Conservation (phyloP, 2,113 vertebrate species). For the Tachuris rubrigastra region DNA sequence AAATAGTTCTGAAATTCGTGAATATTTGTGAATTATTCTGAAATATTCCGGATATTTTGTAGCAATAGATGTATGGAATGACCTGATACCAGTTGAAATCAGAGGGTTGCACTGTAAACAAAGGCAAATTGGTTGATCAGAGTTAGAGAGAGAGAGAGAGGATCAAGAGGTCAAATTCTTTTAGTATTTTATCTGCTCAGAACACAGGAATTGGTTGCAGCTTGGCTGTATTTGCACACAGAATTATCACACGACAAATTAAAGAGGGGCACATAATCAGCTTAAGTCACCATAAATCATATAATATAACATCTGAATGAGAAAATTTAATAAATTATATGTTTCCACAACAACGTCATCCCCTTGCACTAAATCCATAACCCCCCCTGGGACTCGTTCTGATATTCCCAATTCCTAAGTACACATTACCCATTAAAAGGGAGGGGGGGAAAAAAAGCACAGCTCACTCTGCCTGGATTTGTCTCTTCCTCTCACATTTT, state of each 20-base stretch:
- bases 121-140: neutral
- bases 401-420: neutral
- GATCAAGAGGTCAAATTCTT: neutral
- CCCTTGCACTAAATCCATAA: neutral
- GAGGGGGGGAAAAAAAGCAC: neutral
- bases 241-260: neutral
- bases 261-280: neutral
- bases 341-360: constrained; percentile 20
- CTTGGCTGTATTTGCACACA: neutral
- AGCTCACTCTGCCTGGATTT: neutral
- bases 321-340: constrained; percentile 8
- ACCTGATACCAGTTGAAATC: neutral
- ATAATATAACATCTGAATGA: neutral
- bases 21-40: neutral
- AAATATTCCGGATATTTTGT: neutral
- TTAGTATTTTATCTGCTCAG: neutral
- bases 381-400: neutral
- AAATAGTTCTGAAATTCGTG: neutral
- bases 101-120: neutral
- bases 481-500: neutral
- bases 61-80: neutral
- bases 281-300: constrained; percentile 32
- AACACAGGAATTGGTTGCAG: neutral
- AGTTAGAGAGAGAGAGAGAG: neutral
- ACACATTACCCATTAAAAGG: neutral